Percentiles rank a stretch among this genome's conserved stretches.
Evolutionary conservation across 64 coral and sea anemone species (phyloP).

Genomic region (Dendrophyllia cribrosa): DNA sequence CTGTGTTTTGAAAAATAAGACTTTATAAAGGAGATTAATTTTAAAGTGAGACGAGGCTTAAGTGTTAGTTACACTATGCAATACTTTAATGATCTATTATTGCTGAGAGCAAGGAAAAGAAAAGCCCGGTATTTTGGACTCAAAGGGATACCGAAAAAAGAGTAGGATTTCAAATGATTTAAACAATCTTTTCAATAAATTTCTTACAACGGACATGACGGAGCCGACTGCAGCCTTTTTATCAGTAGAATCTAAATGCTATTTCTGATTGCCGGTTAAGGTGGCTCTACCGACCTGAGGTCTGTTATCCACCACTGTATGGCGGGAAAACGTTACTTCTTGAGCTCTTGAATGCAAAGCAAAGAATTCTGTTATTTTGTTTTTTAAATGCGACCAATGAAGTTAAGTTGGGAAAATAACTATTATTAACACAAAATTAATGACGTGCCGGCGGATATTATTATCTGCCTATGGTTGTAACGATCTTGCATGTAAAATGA

Average conservation of each 20-base stretch:
- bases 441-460: no score
- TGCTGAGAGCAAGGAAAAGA: background rate
- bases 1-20: constrained; percentile 37
- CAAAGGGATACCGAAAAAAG: background rate
- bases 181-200: background rate
- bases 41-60: background rate
- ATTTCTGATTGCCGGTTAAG: background rate
- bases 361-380: no score
- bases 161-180: constrained; percentile 21
- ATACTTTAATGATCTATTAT: no score
- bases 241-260: background rate
- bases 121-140: background rate
- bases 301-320: no score
- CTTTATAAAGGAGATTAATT: constrained; percentile 7
- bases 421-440: no score
- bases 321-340: no score
- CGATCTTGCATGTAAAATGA: background rate
- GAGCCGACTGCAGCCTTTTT: background rate
- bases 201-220: background rate
- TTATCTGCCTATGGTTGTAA: no score
- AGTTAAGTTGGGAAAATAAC: no score
- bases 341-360: background rate
- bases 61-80: background rate
- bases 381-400: no score
- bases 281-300: no score